Conservation (phyloP, 2,888 invertebrate genomes). For the Scrobipalpa costella region DNA sequence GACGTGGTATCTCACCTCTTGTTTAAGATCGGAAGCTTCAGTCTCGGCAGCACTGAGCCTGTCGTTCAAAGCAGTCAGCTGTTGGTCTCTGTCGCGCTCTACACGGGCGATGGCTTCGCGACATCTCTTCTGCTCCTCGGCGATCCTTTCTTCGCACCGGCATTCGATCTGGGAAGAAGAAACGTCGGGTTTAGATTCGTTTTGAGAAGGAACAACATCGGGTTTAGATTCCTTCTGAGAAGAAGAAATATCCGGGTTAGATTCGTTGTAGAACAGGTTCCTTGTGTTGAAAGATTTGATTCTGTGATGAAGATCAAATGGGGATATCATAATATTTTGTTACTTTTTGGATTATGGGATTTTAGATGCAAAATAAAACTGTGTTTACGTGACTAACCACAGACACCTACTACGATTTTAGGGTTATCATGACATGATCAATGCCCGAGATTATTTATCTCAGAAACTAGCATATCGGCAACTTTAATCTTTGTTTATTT, state of each 20-base stretch:
- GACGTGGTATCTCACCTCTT: constrained; percentile 62
- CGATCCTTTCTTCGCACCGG: constrained; percentile 86
- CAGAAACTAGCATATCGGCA: background rate
- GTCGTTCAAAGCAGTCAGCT: constrained; percentile 68
- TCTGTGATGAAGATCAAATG: constrained; percentile 5
- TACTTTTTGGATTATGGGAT: background rate
- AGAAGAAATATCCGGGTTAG: constrained; percentile 3
- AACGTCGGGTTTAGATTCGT: background rate
- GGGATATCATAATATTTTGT: background rate
- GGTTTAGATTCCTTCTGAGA: constrained; percentile 81
- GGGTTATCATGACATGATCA: constrained; percentile 19
- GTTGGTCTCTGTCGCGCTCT: constrained; percentile 87
- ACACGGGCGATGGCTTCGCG: constrained; percentile 90
- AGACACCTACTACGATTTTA: constrained; percentile 4
- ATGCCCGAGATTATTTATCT: constrained; percentile 14
- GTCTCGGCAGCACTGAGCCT: constrained; percentile 75
- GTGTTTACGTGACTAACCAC: constrained; percentile 2
- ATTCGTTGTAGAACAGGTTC: constrained; percentile 77
- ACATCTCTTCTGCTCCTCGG: constrained; percentile 92
- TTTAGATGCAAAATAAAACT: background rate
- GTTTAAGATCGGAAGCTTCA: constrained; percentile 75
- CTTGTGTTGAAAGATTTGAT: constrained; percentile 20
- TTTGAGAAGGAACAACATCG: too few relatives aligned
- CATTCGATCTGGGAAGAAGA: constrained; percentile 83
- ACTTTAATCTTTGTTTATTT: constrained; percentile 3